Evolutionary conservation across 1,140 invertebrate species (phyloP).

Genomic region (Drosophila obscura): DNA sequence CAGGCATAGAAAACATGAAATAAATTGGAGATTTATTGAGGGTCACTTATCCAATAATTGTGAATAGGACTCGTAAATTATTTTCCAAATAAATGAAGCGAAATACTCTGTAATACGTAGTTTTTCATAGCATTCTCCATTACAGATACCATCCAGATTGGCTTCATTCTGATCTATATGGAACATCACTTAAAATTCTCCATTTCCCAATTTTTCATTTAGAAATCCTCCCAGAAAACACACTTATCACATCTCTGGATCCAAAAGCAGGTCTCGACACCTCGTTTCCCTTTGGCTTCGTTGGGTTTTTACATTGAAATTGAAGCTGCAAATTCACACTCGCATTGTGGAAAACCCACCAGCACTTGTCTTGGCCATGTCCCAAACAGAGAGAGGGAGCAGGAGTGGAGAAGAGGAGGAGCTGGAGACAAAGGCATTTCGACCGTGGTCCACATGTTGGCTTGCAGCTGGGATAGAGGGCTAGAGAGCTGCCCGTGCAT

Average conservation of each 20-base stretch:
- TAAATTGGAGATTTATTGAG: too few species aligned
- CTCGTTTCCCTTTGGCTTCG: conserved; percentile 2
- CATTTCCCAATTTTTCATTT: too few species aligned
- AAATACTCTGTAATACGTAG: too few species aligned
- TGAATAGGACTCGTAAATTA: too few species aligned
- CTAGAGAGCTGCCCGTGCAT: too few species aligned
- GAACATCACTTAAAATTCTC: too few species aligned
- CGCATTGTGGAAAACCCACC: conserved; percentile 40
- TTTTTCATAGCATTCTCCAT: conserved; percentile 3
- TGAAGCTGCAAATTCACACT: conserved; percentile 56
- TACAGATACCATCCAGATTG: background rate
- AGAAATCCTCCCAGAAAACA: background rate
- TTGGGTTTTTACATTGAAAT: conserved; percentile 46
- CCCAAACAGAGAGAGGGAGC: conserved; percentile 7
- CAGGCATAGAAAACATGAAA: too few species aligned
- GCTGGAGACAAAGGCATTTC: conserved; percentile 45
- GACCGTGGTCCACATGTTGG: conserved; percentile 67
- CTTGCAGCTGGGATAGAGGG: too few species aligned
- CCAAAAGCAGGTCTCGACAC: background rate
- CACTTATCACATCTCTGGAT: conserved; percentile 54
- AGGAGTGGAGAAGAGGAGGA: background rate
- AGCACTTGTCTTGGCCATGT: conserved; percentile 40
- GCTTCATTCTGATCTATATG: too few species aligned
- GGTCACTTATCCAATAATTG: too few species aligned
- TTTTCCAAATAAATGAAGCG: too few species aligned